Percentiles rank a stretch among this genome's conserved stretches.
phyloP scores from a whole-genome alignment of 2,797 vertebrate genomes.

The Channallabes apus region DNA sequence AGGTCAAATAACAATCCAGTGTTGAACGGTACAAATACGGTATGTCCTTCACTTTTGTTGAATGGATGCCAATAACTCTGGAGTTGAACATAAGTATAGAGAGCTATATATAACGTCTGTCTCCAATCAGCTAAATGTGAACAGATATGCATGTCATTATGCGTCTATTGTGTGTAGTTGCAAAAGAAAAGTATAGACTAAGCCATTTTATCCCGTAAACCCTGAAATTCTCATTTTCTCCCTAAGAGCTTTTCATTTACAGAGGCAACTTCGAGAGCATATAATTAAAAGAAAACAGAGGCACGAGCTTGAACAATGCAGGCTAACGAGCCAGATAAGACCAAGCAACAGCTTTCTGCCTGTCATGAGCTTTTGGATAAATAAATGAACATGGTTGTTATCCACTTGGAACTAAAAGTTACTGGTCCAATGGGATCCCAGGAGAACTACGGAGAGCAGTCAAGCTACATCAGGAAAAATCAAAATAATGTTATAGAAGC shows the following conservation, averaged over 20 bases:
- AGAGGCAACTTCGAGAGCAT: conserved; percentile 55
- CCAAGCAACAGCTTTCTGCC: conserved; percentile 52
- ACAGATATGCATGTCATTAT: conserved; percentile 2
- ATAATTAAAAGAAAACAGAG: conserved; percentile 67
- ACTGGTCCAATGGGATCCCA: conserved; percentile 6
- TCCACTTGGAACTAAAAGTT: conserved; percentile 43
- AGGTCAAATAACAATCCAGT: background rate
- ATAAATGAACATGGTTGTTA: conserved; percentile 59
- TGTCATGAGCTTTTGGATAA: conserved; percentile 62
- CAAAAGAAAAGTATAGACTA: conserved; percentile 24
- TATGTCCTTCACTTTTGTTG: background rate
- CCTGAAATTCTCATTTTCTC: conserved; percentile 52
- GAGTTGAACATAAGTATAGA: background rate
- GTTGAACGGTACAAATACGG: background rate
- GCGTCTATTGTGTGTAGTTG: conserved; percentile 10
- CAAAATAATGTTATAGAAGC: conserved; percentile 30
- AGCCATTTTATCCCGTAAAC: conserved; percentile 9
- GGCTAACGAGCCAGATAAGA: conserved; percentile 57
- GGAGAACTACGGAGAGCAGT: conserved; percentile 16
- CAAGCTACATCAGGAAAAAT: conserved; percentile 17
- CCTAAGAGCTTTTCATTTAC: conserved; percentile 58
- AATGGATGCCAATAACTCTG: conserved; percentile 7
- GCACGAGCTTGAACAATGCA: conserved; percentile 61
- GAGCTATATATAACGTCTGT: background rate
- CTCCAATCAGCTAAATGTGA: conserved; percentile 9